Conservation (phyloP, 2,113 vertebrate species). For the Fukomys damarensis region DNA sequence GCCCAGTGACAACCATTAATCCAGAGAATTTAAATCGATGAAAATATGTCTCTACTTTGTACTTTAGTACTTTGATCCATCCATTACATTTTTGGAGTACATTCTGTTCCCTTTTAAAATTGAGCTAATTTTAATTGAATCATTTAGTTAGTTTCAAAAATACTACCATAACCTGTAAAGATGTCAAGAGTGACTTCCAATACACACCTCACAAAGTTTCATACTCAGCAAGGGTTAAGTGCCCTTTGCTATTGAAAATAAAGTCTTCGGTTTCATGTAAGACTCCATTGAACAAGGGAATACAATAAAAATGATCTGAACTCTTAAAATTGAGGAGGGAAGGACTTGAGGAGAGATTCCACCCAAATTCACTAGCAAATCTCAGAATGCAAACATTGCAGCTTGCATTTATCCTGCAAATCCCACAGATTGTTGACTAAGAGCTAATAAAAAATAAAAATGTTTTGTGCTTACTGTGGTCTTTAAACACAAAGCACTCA, state of each 20-base stretch:
- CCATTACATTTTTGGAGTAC: background rate
- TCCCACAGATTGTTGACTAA: slow-evolving; percentile 4
- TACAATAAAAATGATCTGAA: slow-evolving; percentile 2
- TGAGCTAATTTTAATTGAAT: slow-evolving; percentile 21
- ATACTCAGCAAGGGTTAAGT: slow-evolving; percentile 16
- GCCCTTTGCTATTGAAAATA: background rate
- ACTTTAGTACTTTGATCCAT: background rate
- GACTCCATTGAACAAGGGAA: slow-evolving; percentile 45
- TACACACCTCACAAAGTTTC: background rate
- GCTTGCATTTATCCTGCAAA: slow-evolving; percentile 71
- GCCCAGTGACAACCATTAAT: background rate
- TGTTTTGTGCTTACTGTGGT: slow-evolving; percentile 69
- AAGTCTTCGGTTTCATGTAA: slow-evolving; percentile 39
- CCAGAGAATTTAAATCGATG: background rate
- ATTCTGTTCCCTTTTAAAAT: background rate
- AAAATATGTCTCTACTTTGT: background rate
- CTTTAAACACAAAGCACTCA: slow-evolving; percentile 77
- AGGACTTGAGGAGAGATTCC: slow-evolving; percentile 67
- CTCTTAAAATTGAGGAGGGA: slow-evolving; percentile 56
- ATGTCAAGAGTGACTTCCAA: background rate
- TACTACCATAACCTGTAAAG: background rate
- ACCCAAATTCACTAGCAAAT: slow-evolving; percentile 80
- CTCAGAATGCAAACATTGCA: slow-evolving; percentile 54
- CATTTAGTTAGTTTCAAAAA: background rate
- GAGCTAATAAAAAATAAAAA: background rate